Evolutionary conservation across 2,113 vertebrate species (phyloP).

Genomic region (Chascanopsetta lugubris): DNA sequence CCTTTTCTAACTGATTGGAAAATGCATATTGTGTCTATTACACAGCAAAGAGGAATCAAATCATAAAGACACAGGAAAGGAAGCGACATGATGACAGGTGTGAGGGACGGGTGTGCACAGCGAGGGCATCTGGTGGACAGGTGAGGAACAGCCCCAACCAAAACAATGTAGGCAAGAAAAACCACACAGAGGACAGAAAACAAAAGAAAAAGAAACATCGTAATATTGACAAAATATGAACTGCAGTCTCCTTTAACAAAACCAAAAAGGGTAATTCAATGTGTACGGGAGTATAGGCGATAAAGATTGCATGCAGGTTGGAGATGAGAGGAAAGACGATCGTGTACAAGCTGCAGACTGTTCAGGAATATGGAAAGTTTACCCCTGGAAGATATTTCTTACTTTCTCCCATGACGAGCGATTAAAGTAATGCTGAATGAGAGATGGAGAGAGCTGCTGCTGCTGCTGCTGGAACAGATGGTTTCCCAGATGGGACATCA

Average conservation of each 20-base stretch:
- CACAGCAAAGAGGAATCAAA: no score
- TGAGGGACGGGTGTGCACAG: conserved; percentile 17
- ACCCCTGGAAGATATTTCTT: neutral
- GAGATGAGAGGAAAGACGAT: neutral
- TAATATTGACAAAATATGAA: neutral
- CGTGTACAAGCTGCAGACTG: neutral
- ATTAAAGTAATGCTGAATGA: conserved; percentile 7
- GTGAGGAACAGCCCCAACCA: conserved; percentile 15
- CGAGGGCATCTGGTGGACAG: conserved; percentile 51
- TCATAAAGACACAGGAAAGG: no score
- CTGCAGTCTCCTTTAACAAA: neutral
- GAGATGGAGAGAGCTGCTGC: neutral
- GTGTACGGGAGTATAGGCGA: conserved; percentile 9
- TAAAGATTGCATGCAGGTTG: neutral
- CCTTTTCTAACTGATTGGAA: conserved; percentile 36
- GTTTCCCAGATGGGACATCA: conserved; percentile 3
- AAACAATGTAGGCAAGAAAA: neutral
- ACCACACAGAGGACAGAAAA: neutral
- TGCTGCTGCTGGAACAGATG: conserved; percentile 3
- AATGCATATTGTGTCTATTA: no score
- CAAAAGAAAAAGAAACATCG: no score
- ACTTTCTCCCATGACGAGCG: neutral
- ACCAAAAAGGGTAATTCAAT: neutral
- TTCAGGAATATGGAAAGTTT: neutral
- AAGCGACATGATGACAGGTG: conserved; percentile 32